phyloP scores from a whole-genome alignment of 2,888 invertebrate genomes.

The Anodontia alba region DNA sequence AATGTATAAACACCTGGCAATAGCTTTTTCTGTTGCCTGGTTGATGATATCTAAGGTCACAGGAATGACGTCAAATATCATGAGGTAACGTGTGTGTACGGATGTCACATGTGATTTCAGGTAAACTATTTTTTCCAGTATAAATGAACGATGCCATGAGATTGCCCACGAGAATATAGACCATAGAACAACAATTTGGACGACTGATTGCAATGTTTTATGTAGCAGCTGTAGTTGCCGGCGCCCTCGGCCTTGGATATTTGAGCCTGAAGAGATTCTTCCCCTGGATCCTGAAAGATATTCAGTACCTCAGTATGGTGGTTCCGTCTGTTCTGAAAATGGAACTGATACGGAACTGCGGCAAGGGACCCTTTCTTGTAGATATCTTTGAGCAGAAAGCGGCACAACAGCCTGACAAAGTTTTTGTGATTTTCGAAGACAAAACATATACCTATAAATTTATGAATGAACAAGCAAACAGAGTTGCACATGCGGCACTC shows the following conservation, averaged over 20 bases:
- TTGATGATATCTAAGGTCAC: too few species aligned
- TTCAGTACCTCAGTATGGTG: background rate
- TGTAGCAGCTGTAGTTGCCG: background rate
- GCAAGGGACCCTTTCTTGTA: background rate
- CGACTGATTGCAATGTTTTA: background rate
- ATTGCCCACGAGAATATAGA: too few species aligned
- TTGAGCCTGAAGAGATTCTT: background rate
- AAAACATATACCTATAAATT: conserved; percentile 76
- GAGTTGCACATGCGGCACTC: conserved; percentile 75
- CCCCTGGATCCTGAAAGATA: background rate
- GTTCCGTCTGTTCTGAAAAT: background rate
- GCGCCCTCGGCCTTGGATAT: background rate
- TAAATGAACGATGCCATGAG: too few species aligned
- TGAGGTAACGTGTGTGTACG: too few species aligned
- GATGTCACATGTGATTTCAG: too few species aligned
- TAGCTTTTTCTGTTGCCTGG: too few species aligned
- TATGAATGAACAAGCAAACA: conserved; percentile 78
- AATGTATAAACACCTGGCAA: too few species aligned
- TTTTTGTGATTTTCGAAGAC: conserved; percentile 78
- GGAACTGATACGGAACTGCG: background rate
- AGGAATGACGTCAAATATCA: too few species aligned
- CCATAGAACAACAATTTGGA: too few species aligned
- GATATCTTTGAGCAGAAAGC: conserved; percentile 76
- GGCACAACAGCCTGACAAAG: conserved; percentile 65
- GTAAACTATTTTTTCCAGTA: too few species aligned